Conservation (phyloP, 2,888 invertebrate genomes). For the Trilocha varians region DNA sequence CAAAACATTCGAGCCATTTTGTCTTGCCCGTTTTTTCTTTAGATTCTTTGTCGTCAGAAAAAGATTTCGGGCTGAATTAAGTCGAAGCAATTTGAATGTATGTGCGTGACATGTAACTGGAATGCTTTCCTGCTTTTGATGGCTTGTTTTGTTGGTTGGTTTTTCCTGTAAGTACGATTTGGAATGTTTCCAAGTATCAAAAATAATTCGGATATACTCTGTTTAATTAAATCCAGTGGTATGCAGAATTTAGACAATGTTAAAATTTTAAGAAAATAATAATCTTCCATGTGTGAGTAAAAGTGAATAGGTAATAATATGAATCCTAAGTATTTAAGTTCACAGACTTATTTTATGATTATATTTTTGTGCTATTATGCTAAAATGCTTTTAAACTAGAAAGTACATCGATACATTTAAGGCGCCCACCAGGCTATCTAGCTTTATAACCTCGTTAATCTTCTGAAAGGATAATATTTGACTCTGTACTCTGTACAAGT, state of each 20-base stretch:
- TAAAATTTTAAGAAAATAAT: too few relatives aligned
- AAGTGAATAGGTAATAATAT: too few relatives aligned
- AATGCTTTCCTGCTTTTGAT: slow-evolving; percentile 14
- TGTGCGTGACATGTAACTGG: slow-evolving; percentile 13
- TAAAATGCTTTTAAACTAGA: neutral
- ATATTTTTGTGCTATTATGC: neutral
- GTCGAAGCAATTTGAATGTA: slow-evolving; percentile 16
- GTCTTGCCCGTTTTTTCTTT: slow-evolving; percentile 26
- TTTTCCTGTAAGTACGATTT: slow-evolving; percentile 15
- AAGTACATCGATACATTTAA: neutral
- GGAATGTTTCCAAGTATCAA: slow-evolving; percentile 26
- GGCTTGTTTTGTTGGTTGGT: slow-evolving; percentile 12
- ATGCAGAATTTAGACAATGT: too few relatives aligned
- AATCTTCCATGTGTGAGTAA: too few relatives aligned
- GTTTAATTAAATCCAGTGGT: too few relatives aligned
- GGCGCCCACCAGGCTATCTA: slow-evolving; percentile 24
- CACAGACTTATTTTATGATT: too few relatives aligned
- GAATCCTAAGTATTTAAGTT: too few relatives aligned
- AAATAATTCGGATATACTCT: slow-evolving; percentile 14
- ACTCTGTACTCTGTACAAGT: slow-evolving; percentile 66
- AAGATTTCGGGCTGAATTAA: slow-evolving; percentile 21
- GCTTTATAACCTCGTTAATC: slow-evolving; percentile 65
- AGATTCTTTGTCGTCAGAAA: slow-evolving; percentile 1
- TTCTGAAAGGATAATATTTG: slow-evolving; percentile 64
- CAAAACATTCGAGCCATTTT: slow-evolving; percentile 33